These are phyloP conservation scores for Drosophila meridiana DNA, from an alignment of 2,888 invertebrate species.

Conservation along the genomic window DNA sequence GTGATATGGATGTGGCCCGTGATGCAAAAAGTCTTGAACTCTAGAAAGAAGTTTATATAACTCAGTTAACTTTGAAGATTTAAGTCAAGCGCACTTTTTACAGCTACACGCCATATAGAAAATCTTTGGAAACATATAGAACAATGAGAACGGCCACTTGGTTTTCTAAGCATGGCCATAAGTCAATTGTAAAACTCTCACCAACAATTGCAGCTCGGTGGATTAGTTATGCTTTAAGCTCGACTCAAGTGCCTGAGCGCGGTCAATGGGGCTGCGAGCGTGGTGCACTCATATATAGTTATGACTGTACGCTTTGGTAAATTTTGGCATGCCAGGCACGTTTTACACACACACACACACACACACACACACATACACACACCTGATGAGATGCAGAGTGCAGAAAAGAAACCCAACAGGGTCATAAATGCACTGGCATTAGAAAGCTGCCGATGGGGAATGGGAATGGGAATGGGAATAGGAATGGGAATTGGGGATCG, in stretches of 20 bases:
- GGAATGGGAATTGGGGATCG: slow-evolving; percentile 16
- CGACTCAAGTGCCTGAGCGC: slow-evolving; percentile 38
- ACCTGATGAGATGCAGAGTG: slow-evolving; percentile 66
- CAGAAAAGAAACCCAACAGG: slow-evolving; percentile 63
- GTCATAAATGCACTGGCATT: slow-evolving; percentile 61
- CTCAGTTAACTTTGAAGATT: not conserved
- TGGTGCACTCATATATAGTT: slow-evolving; percentile 40
- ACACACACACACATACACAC: slow-evolving; percentile 1
- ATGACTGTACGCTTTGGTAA: slow-evolving; percentile 45
- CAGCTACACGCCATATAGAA: slow-evolving; percentile 3
- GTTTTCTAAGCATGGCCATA: slow-evolving; percentile 17
- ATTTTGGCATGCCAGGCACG: slow-evolving; percentile 75
- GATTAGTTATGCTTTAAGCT: slow-evolving; percentile 50
- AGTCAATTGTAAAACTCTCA: slow-evolving; percentile 55
- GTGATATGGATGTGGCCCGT: not conserved
- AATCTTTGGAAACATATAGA: slow-evolving; percentile 29
- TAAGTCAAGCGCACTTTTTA: not conserved
- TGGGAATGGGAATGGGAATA: slow-evolving; percentile 20
- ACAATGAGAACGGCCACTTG: slow-evolving; percentile 31
- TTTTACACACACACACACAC: slow-evolving; percentile 49
- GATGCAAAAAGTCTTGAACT: not conserved
- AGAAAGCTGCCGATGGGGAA: slow-evolving; percentile 54
- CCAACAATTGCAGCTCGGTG: slow-evolving; percentile 46
- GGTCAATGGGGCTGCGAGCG: slow-evolving; percentile 32
- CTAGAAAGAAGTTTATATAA: not conserved